phyloP scores from a whole-genome alignment of 2,113 vertebrate species.

The Dipodomys spectabilis region DNA sequence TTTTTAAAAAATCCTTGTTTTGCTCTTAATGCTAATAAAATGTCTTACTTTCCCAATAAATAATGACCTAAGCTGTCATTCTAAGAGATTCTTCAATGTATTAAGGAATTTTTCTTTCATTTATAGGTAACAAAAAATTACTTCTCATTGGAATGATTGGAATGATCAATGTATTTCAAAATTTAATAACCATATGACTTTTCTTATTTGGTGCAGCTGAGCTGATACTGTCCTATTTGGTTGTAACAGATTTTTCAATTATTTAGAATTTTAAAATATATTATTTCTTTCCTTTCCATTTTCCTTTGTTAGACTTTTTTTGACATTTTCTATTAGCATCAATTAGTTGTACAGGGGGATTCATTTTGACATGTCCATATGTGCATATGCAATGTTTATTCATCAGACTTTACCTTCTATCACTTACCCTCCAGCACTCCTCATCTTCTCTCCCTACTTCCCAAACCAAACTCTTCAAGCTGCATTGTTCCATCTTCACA shows the following conservation, averaged over 20 bases:
- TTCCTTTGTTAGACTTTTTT: too few species aligned
- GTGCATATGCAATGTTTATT: too few species aligned
- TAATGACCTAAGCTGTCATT: not conserved
- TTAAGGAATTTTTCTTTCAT: conserved; percentile 37
- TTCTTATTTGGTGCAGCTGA: conserved; percentile 5
- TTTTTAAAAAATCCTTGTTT: not conserved
- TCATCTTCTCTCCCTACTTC: too few species aligned
- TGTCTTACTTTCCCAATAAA: conserved; percentile 31
- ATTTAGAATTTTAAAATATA: conserved; percentile 1
- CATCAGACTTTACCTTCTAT: too few species aligned
- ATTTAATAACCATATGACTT: not conserved
- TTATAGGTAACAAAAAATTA: not conserved
- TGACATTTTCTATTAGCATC: too few species aligned
- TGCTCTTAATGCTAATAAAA: conserved; percentile 30
- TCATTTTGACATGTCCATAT: too few species aligned
- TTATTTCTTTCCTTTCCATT: conserved; percentile 1
- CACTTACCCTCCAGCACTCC: too few species aligned
- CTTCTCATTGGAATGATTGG: not conserved
- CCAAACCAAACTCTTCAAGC: too few species aligned
- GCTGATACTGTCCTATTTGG: not conserved
- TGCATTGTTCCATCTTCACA: too few species aligned
- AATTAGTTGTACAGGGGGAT: too few species aligned
- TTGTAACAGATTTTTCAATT: not conserved
- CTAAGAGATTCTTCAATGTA: not conserved
- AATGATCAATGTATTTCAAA: conserved; percentile 34